Conservation (phyloP, 2,113 vertebrate species). For the Chaetops frenatus region DNA sequence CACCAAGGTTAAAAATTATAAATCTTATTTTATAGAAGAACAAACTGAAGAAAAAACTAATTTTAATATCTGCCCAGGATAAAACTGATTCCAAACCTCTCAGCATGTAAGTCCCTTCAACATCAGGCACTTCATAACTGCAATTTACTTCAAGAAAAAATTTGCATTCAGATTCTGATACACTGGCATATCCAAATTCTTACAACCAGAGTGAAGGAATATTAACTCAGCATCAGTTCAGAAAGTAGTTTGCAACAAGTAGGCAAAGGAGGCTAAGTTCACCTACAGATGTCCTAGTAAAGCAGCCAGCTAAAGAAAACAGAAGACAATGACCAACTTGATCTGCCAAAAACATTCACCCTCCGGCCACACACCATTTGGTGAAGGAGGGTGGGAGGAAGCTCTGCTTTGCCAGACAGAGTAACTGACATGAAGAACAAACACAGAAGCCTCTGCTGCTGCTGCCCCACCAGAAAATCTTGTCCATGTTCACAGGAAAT, state of each 20-base stretch:
- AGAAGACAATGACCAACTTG: not conserved
- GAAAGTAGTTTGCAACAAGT: not conserved
- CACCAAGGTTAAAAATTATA: not conserved
- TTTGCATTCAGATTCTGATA: accelerated
- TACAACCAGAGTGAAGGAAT: not conserved
- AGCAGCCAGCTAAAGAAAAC: not conserved
- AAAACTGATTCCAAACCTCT: not conserved
- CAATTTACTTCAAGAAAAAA: not conserved
- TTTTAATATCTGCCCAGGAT: not conserved
- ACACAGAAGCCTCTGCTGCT: not conserved
- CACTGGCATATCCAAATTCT: not conserved
- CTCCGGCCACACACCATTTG: not conserved
- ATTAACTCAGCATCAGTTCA: not conserved
- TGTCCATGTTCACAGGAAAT: not conserved
- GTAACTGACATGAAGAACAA: not conserved
- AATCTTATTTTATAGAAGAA: not conserved
- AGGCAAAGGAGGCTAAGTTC: constrained; percentile 1
- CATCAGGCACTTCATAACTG: not conserved
- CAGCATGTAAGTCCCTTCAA: not conserved
- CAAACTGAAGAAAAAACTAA: not conserved
- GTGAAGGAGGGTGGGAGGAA: not conserved
- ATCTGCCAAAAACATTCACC: constrained; percentile 18
- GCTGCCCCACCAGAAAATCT: not conserved
- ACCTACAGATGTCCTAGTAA: not conserved
- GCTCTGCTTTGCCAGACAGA: not conserved